Evolutionary conservation across 1,140 invertebrate genomes (phyloP).

Genomic region (Tribolium madens): DNA sequence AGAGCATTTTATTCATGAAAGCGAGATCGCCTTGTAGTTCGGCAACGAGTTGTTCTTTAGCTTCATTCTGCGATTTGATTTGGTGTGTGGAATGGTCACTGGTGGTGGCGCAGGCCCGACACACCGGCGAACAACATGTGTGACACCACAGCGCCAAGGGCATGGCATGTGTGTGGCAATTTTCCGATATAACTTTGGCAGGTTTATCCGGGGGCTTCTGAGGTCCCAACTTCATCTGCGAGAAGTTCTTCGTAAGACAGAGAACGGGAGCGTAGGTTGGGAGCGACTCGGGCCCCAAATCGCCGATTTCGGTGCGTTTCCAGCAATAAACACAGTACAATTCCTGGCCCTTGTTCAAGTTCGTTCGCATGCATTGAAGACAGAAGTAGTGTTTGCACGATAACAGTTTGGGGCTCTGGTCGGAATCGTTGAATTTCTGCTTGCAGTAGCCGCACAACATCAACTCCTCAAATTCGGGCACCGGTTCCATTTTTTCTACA

Average conservation of each 20-base stretch:
- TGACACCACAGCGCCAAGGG: constrained; percentile 79
- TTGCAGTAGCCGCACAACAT: constrained; percentile 78
- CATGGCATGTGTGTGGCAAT: constrained; percentile 80
- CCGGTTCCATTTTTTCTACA: constrained; percentile 67
- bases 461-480: constrained; percentile 77
- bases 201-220: constrained; percentile 25
- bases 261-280: constrained; percentile 76
- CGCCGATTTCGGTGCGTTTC: constrained; percentile 74
- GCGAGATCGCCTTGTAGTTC: constrained; percentile 71
- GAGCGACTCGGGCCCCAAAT: constrained; percentile 73
- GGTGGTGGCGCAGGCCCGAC: constrained; percentile 75
- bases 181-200: constrained; percentile 67
- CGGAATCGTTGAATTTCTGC: constrained; percentile 75
- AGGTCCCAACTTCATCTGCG: constrained; percentile 68
- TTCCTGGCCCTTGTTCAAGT: constrained; percentile 73
- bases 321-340: constrained; percentile 78
- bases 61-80: constrained; percentile 76
- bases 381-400: constrained; percentile 83
- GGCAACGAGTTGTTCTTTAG: constrained; percentile 74
- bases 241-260: constrained; percentile 72
- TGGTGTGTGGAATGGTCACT: constrained; percentile 75
- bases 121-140: constrained; percentile 75
- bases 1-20: constrained; percentile 69
- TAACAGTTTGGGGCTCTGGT: constrained; percentile 78
- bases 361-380: constrained; percentile 76